Evolutionary conservation across 2,113 vertebrate species (phyloP).

Genomic region (human): GRCh38 chr11:87334501-87335000

Average conservation of each 20-base stretch:
- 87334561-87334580: neutral
- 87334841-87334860: neutral
- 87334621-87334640: neutral
- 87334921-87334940: constrained; percentile 18
- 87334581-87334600: neutral
- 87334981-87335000: neutral
- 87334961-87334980: neutral
- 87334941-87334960: neutral
- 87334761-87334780: neutral
- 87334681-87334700: neutral
- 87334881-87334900: neutral
- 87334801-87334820: neutral
- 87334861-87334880: constrained; percentile 3
- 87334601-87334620: neutral
- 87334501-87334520: neutral
- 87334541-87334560: neutral
- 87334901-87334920: neutral
- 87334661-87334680: neutral
- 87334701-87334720: neutral
- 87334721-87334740: neutral
- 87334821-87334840: neutral
- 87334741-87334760: neutral
- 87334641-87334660: neutral
- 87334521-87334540: neutral
- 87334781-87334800: neutral